Evolutionary conservation across 2,888 invertebrate genomes (phyloP), one percentile per base, ranked within the genome.

Genomic region (Meganola albula): DNA sequence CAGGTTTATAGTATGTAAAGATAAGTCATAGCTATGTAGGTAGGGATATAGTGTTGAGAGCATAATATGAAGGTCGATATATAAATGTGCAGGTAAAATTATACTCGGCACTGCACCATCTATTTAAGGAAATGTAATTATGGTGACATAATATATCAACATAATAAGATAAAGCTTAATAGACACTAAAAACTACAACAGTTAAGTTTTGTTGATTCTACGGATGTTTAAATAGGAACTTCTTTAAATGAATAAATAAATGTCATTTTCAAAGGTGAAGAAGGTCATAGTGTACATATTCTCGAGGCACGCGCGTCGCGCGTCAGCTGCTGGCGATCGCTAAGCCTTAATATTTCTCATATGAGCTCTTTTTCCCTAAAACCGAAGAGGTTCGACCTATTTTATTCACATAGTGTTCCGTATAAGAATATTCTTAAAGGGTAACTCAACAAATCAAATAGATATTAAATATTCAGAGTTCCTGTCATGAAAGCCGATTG

Each of bases 271-370:
- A 46, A 59, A 63, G 58, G 61, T 63, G 58, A 63, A 65, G 59
- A 48, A 64, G 63, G 69, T 62, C 63, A 57, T 44, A 36, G 36
- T 53, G 55, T 56, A 62, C 62, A 62, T 63, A 61, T 70, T 66
- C 58, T 59, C 56, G 54, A 67, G 69, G 66, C 71, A 73, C 72
- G 74, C 69, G 63, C 58, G 53, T 49, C 58, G 49, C 53, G 71
- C 74, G 76, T 63, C 78, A 76, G 75, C 76, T 79, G 75, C 50
- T 66, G 69, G 67, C 70, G 72, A 79, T 75, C 69, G 74, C 72
- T 64, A 71, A 70, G 64, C 73, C 74, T 75, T 75, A 67, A 77
- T 77, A 77, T 76, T 77, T 74, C 71, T 74, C 68, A 64, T 70
- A 70, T 69, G 66, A 72, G 63, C 60, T 64, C 61, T 58, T 56